phyloP scores from a whole-genome alignment of 2,888 invertebrate genomes.

The Odontocolon sp. region DNA sequence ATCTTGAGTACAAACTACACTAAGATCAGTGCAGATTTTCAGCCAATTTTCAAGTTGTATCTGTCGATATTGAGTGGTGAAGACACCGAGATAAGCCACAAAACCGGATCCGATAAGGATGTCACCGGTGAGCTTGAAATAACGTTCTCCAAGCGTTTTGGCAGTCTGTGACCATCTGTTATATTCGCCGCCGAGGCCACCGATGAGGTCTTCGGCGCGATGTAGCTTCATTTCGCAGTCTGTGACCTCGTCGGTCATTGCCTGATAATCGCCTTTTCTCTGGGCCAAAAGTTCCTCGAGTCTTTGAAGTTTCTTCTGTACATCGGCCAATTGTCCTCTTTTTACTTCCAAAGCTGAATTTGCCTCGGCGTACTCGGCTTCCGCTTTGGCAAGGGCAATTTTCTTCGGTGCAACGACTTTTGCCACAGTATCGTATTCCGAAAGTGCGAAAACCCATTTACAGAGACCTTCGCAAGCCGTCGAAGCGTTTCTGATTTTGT shows the following conservation, averaged over 20 bases:
- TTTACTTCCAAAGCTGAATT: conserved; percentile 91
- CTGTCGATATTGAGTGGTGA: conserved; percentile 88
- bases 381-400: conserved; percentile 91
- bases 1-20: conserved; percentile 89
- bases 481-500: conserved; percentile 93
- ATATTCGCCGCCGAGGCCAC: conserved; percentile 95
- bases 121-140: conserved; percentile 90
- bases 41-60: conserved; percentile 90
- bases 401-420: conserved; percentile 97
- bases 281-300: conserved; percentile 88
- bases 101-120: conserved; percentile 93
- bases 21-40: conserved; percentile 85
- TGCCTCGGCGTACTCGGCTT: conserved; percentile 88
- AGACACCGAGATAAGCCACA: conserved; percentile 95
- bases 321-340: conserved; percentile 88
- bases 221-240: conserved; percentile 93
- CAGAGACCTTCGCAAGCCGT: conserved; percentile 95
- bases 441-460: conserved; percentile 97
- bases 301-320: conserved; percentile 85
- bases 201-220: conserved; percentile 95
- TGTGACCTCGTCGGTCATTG: conserved; percentile 92
- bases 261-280: conserved; percentile 86
- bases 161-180: conserved; percentile 93
- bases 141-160: conserved; percentile 85
- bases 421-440: conserved; percentile 96